These are phyloP conservation scores for Dolichomitus sp. DNA, from an alignment of 2,888 invertebrate genomes.

Conservation along the genomic window DNA sequence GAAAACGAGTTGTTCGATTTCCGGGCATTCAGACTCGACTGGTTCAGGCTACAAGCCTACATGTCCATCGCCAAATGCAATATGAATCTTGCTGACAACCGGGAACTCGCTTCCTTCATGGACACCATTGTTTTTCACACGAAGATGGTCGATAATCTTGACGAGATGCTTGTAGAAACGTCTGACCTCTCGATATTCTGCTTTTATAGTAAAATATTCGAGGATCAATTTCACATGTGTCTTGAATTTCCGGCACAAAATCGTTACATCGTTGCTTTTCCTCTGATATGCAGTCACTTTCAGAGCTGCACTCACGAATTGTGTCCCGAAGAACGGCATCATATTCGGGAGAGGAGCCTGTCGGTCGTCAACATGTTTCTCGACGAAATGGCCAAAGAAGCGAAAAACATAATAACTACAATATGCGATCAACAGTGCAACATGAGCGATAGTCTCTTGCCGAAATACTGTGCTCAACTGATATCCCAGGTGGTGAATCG, in stretches of 20 bases:
- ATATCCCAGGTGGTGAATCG: slow-evolving; percentile 95
- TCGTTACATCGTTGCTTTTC: slow-evolving; percentile 99
- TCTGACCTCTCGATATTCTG: slow-evolving; percentile 99
- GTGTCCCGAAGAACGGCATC: slow-evolving; percentile 99
- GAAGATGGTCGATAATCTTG: slow-evolving; percentile 98
- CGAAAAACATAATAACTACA: slow-evolving; percentile 99
- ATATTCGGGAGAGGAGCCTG: slow-evolving; percentile 97
- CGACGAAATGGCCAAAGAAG: slow-evolving; percentile 99
- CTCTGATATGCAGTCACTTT: slow-evolving; percentile 98
- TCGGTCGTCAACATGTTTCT: slow-evolving; percentile 99
- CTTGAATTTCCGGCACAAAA: slow-evolving; percentile 99
- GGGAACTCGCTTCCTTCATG: slow-evolving; percentile 95
- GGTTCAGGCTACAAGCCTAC: slow-evolving; percentile 98
- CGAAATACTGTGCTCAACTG: slow-evolving; percentile 97
- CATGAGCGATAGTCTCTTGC: slow-evolving; percentile 97
- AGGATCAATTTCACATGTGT: slow-evolving; percentile 99
- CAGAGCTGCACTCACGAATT: slow-evolving; percentile 99
- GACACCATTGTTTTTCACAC: slow-evolving; percentile 99
- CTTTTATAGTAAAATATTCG: slow-evolving; percentile 98
- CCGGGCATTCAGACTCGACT: slow-evolving; percentile 97
- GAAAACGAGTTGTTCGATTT: slow-evolving; percentile 99
- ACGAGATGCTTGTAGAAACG: slow-evolving; percentile 98
- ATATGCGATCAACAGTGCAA: slow-evolving; percentile 99
- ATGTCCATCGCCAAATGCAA: slow-evolving; percentile 95
- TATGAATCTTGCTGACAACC: slow-evolving; percentile 93